Evolutionary conservation across 2,888 invertebrate genomes (phyloP), one percentile per base, ranked within the genome.

Genomic region (Troglohyphantes excavatus): DNA sequence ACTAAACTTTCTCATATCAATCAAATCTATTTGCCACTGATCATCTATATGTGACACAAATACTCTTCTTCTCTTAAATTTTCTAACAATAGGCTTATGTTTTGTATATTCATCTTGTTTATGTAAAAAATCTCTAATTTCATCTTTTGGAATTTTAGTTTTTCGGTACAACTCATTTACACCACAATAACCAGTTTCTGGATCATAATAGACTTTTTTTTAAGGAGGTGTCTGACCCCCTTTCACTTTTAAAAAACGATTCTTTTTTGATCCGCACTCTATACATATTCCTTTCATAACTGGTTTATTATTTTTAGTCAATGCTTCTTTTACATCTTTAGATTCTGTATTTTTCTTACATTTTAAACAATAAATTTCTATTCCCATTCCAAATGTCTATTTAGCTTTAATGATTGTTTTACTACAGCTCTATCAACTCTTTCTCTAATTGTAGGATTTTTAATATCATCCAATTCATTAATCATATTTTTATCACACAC

Each of bases 191-290:
- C 46, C 70, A 0, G 39, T 68, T 72, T 70, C 70, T 2, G 72
- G 79, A 63, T 78, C 65, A 46, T 79, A 79, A 72, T 79, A 68
- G 13, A 86, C 39, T n/a, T 86, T 21, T 67, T n/a, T 76, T n/a
- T 0, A 27, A 26, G 11, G 11, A 59, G 70, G 17, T 26, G 29
- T 21, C 2, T 19, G 27, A 11, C 26, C 26, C 78, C 78, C 33
- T 46, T 43, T n/a, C 17, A 13, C 17, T n/a, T n/a, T 11, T 59
- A 68, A 72, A 67, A 68, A 78, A n/a, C n/a, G 21, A 6, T n/a
- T 19, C 26, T 70, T 63, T 46, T 83, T 70, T 13, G 17, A 26
- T 19, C 59, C 27, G 53, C 29, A 72, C 7, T 9, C n/a, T 2
- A 65, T 19, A 39, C 39, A 81, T 27, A 13, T 81, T 19, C 23